Evolutionary conservation across 2,888 invertebrate genomes (phyloP).

Genomic region (Mythimna loreyi): DNA sequence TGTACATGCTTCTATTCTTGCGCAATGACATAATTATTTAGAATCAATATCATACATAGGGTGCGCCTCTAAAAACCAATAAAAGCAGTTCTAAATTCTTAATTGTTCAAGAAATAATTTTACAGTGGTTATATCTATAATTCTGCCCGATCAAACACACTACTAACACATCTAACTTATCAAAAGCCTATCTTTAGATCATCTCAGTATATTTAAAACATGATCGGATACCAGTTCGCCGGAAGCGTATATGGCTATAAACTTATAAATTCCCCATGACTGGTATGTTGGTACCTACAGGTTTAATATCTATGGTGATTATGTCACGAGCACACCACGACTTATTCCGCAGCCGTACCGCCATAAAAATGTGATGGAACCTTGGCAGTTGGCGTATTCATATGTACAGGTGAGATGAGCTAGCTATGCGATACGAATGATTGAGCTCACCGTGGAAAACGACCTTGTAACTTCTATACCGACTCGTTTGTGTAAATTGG

Average conservation of each 20-base stretch:
- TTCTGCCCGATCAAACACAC: background rate
- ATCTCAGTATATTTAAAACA: constrained; percentile 44
- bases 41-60: too few species aligned
- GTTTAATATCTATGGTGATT: constrained; percentile 73
- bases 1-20: too few species aligned
- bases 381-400: constrained; percentile 50
- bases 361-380: constrained; percentile 62
- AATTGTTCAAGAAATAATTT: background rate
- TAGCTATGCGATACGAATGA: constrained; percentile 11
- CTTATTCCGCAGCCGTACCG: constrained; percentile 71
- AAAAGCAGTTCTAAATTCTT: background rate
- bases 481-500: background rate
- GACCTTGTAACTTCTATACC: background rate
- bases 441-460: background rate
- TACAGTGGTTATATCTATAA: background rate
- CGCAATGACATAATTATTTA: background rate
- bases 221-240: constrained; percentile 61
- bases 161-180: background rate
- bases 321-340: constrained; percentile 71
- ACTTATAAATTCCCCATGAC: constrained; percentile 71
- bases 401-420: constrained; percentile 16
- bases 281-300: constrained; percentile 57
- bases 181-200: constrained; percentile 3
- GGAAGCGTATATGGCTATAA: constrained; percentile 74
- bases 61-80: background rate